Percentiles rank a stretch among this genome's conserved stretches.
These are phyloP conservation scores for Crepidodera aurea DNA, from an alignment of 2,888 invertebrate species.

Conservation along the genomic window DNA sequence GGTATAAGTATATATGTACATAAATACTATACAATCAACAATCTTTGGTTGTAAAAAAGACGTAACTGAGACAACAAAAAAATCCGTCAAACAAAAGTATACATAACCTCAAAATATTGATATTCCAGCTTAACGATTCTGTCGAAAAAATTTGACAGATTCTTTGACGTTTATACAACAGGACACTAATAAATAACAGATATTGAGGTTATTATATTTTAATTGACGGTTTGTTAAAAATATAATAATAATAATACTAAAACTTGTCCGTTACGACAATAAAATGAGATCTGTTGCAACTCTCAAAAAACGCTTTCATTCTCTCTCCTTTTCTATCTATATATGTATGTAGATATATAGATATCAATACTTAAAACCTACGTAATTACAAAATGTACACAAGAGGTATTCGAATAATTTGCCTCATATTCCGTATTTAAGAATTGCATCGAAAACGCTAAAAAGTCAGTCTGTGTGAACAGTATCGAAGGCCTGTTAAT, in stretches of 20 bases:
- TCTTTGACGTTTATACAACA: too few species aligned
- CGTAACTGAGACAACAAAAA: constrained; percentile 45
- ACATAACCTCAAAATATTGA: constrained; percentile 10
- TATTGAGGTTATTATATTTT: constrained; percentile 12
- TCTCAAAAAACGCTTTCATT: constrained; percentile 30
- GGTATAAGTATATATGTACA: constrained; percentile 53
- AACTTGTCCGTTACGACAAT: constrained; percentile 34
- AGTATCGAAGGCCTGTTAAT: too few species aligned
- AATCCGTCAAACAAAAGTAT: constrained; percentile 11
- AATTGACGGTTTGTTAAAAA: constrained; percentile 26
- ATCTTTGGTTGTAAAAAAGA: constrained; percentile 54
- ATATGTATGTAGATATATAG: constrained; percentile 21
- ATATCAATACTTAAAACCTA: constrained; percentile 37
- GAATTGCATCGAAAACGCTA: constrained; percentile 43
- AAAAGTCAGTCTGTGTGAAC: constrained; percentile 51
- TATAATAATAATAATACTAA: constrained; percentile 53
- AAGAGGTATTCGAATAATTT: constrained; percentile 32
- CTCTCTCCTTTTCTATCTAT: constrained; percentile 28
- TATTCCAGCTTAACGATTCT: too few species aligned
- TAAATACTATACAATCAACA: constrained; percentile 55
- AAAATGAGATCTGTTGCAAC: constrained; percentile 49
- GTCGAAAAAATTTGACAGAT: too few species aligned
- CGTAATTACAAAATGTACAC: constrained; percentile 47
- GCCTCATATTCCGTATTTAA: constrained; percentile 33
- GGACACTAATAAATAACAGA: too few species aligned